phyloP scores from a whole-genome alignment of 1,140 invertebrate species.

The Penaeus vannamei region DNA sequence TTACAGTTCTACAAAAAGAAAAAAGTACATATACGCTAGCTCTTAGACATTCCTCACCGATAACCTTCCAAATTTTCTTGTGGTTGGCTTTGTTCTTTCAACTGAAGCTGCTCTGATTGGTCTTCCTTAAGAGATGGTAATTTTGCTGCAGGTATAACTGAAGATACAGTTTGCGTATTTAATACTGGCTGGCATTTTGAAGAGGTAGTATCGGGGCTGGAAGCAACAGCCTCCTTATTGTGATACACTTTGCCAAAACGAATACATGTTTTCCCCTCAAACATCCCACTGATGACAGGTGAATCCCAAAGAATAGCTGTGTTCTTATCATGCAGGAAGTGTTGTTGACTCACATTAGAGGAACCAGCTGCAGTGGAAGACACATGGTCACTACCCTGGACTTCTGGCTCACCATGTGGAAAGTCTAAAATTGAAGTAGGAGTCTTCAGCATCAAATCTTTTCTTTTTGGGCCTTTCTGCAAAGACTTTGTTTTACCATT shows the following conservation, averaged over 20 bases:
- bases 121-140: no score
- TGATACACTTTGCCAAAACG: background rate
- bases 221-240: background rate
- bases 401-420: background rate
- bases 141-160: no score
- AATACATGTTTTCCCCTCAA: background rate
- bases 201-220: background rate
- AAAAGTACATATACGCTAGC: no score
- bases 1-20: no score
- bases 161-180: no score
- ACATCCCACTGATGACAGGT: slow-evolving; percentile 2
- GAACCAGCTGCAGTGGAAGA: no score
- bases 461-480: background rate
- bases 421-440: background rate
- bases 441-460: background rate
- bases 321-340: background rate
- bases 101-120: no score
- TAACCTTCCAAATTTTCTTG: no score
- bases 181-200: no score
- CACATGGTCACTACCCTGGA: no score
- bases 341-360: background rate
- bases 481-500: background rate
- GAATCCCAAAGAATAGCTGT: background rate
- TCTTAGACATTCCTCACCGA: no score
- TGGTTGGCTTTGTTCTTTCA: no score